These are phyloP conservation scores for Microcebus jonahi DNA, from an alignment of 2,113 vertebrate species.

Conservation along the genomic window DNA sequence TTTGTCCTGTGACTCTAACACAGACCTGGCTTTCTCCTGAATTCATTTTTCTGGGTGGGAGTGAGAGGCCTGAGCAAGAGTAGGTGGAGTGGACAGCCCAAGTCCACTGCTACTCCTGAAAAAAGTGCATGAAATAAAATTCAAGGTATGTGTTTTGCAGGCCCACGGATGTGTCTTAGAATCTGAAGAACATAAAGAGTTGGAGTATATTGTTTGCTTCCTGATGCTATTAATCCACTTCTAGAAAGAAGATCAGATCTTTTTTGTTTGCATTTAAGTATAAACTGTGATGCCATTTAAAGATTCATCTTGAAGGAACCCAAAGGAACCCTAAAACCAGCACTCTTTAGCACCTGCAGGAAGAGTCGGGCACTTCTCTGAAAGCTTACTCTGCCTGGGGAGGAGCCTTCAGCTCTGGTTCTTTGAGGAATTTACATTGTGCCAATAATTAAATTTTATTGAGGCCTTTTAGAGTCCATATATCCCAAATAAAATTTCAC, in stretches of 20 bases:
- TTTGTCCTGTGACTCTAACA: neutral
- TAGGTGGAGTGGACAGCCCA: neutral
- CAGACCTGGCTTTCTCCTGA: no score
- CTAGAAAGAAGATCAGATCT: neutral
- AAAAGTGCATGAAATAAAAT: neutral
- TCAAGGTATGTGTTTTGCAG: neutral
- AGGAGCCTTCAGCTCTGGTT: neutral
- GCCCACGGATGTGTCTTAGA: neutral
- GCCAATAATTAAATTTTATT: neutral
- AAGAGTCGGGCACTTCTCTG: neutral
- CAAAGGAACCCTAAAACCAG: neutral
- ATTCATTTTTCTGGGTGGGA: rapidly evolving
- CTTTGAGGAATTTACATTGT: neutral
- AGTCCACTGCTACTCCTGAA: neutral
- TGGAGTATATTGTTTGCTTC: neutral
- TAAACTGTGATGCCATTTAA: neutral
- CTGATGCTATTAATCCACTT: neutral
- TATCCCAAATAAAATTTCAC: neutral
- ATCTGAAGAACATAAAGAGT: neutral
- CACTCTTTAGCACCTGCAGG: neutral
- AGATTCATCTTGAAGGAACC: neutral
- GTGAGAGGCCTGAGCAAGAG: neutral
- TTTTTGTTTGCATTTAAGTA: neutral
- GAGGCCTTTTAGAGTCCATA: neutral
- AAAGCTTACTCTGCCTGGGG: neutral